phyloP scores from a whole-genome alignment of 2,113 vertebrate genomes.

The Butastur rufipennis region DNA sequence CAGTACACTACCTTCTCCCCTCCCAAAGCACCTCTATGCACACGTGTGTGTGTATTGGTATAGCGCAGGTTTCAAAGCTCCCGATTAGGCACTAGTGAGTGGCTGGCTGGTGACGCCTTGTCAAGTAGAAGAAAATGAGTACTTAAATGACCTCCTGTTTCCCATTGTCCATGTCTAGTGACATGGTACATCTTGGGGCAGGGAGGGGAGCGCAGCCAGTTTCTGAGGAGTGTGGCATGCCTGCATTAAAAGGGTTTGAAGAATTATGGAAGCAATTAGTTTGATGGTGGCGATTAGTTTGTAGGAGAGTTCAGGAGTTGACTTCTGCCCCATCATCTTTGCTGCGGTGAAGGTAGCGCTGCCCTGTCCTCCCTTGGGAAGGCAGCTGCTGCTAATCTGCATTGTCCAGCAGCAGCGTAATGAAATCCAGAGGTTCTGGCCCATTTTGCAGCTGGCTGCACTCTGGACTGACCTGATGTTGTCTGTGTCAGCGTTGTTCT shows the following conservation, averaged over 20 bases:
- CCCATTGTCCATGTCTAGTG: background rate
- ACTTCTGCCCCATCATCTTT: background rate
- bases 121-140: background rate
- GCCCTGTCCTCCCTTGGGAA: accelerated
- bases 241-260: background rate
- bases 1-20: background rate
- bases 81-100: background rate
- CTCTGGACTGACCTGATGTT: background rate
- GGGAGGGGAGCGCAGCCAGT: background rate
- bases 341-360: background rate
- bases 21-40: background rate
- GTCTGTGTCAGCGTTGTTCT: background rate
- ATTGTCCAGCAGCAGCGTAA: accelerated
- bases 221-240: background rate
- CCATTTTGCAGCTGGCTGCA: background rate
- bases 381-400: background rate
- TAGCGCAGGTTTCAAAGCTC: background rate
- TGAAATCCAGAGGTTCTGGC: background rate
- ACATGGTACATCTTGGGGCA: background rate
- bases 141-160: background rate
- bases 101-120: background rate
- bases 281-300: background rate
- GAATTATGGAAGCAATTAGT: background rate
- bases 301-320: background rate
- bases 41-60: accelerated